Evolutionary conservation across 2,113 vertebrate genomes (phyloP).

Genomic region (Sinocyclocheilus rhinocerous): DNA sequence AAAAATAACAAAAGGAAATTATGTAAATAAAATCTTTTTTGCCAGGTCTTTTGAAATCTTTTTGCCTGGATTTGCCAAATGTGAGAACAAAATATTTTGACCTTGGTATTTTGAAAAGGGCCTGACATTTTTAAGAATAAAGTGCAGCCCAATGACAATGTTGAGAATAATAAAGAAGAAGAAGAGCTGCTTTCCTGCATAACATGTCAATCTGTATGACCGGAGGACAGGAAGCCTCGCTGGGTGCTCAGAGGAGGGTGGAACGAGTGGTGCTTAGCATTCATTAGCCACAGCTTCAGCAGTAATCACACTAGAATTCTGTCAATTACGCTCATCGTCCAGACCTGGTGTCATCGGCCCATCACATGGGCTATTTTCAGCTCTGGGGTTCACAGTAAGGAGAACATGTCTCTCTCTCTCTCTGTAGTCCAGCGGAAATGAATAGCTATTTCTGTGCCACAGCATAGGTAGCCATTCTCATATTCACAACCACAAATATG

Average conservation of each 20-base stretch:
- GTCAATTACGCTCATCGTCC: slow-evolving; percentile 49
- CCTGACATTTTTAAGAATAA: background rate
- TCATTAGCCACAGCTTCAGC: slow-evolving; percentile 45
- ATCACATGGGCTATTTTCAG: slow-evolving; percentile 48
- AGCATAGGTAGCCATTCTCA: slow-evolving; percentile 2
- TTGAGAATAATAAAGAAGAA: background rate
- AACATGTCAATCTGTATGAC: slow-evolving; percentile 38
- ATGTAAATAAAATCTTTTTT: background rate
- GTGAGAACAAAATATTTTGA: background rate
- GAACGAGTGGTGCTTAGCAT: slow-evolving; percentile 46
- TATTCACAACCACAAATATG: background rate
- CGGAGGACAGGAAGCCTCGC: background rate
- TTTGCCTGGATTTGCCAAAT: background rate
- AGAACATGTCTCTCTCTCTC: background rate
- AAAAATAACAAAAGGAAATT: background rate
- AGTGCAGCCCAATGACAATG: background rate
- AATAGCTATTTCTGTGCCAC: background rate
- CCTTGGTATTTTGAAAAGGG: background rate
- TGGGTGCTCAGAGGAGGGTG: background rate
- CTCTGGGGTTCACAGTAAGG: background rate
- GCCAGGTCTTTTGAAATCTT: too few relatives aligned
- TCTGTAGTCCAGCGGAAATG: background rate
- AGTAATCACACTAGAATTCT: slow-evolving; percentile 47
- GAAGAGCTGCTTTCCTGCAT: background rate
- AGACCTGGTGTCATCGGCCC: slow-evolving; percentile 31